Conservation (phyloP, 92 coral and sea anemone species). For the Epizoanthus illoricatus region DNA sequence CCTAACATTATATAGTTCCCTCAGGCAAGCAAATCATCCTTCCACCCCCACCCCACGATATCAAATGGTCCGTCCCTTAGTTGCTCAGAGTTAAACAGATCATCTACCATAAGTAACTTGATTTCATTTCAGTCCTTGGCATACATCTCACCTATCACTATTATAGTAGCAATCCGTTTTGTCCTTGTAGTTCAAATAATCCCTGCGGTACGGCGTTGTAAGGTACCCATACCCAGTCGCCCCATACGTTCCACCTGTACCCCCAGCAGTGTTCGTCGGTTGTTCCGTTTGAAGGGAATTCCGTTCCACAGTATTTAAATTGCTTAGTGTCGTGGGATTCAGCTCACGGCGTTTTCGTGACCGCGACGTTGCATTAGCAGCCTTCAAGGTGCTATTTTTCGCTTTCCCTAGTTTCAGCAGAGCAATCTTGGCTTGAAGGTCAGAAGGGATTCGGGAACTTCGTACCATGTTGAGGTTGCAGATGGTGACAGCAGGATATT, state of each 20-base stretch:
- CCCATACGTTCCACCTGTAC: background rate
- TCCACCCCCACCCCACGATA: too few species aligned
- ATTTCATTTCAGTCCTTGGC: too few species aligned
- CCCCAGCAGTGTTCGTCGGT: background rate
- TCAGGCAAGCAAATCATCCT: too few species aligned
- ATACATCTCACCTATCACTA: background rate
- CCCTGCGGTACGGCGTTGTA: background rate
- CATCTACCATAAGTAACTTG: too few species aligned
- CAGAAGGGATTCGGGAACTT: slow-evolving; percentile 22
- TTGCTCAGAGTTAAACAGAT: too few species aligned
- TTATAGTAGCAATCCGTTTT: background rate
- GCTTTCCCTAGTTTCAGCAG: background rate
- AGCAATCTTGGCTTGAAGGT: slow-evolving; percentile 2
- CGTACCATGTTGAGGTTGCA: slow-evolving; percentile 25
- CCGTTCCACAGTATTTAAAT: background rate
- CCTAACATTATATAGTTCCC: too few species aligned
- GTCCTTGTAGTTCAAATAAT: background rate
- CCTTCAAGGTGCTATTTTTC: background rate
- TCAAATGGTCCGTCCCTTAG: too few species aligned
- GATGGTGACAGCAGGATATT: slow-evolving; percentile 22
- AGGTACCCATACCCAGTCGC: too few species aligned
- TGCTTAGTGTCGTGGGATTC: background rate
- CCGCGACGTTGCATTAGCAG: too few species aligned
- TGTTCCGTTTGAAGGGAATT: background rate
- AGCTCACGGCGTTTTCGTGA: background rate